Conservation (phyloP, 2,888 invertebrate genomes). For the Acronicta alni region DNA sequence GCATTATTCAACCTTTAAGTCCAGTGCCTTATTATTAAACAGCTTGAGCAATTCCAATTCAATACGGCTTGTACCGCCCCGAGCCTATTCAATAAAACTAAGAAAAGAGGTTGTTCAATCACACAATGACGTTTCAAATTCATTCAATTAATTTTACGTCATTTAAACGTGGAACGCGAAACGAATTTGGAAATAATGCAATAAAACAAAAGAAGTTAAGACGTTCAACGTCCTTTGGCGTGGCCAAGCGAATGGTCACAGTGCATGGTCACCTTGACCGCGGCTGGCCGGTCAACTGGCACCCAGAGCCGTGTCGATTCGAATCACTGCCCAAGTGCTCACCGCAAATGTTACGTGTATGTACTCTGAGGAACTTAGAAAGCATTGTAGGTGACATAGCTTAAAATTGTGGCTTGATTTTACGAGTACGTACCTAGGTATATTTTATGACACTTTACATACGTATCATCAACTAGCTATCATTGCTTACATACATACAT, state of each 20-base stretch:
- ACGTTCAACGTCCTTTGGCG: slow-evolving; percentile 54
- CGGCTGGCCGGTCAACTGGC: slow-evolving; percentile 62
- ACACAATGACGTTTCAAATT: slow-evolving; percentile 21
- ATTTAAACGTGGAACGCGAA: slow-evolving; percentile 42
- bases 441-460: no score
- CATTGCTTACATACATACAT: no score
- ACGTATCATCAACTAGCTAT: no score
- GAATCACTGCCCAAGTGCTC: slow-evolving; percentile 63
- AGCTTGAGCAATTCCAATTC: slow-evolving; percentile 25
- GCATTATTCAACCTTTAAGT: slow-evolving; percentile 47
- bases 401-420: slow-evolving; percentile 2
- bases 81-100: slow-evolving; percentile 4
- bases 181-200: slow-evolving; percentile 33
- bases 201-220: slow-evolving; percentile 39
- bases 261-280: slow-evolving; percentile 74
- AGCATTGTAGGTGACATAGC: slow-evolving; percentile 21
- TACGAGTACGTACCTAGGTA: not conserved
- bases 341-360: slow-evolving; percentile 61
- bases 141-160: slow-evolving; percentile 33
- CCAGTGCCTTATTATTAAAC: slow-evolving; percentile 24
- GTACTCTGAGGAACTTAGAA: slow-evolving; percentile 39
- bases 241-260: slow-evolving; percentile 61
- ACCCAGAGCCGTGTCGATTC: slow-evolving; percentile 51
- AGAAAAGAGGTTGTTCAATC: slow-evolving; percentile 6
- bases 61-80: slow-evolving; percentile 19